Evolutionary conservation across 2,888 invertebrate genomes (phyloP), one percentile per base, ranked within the genome.

Genomic region (Melanostoma mellinum): DNA sequence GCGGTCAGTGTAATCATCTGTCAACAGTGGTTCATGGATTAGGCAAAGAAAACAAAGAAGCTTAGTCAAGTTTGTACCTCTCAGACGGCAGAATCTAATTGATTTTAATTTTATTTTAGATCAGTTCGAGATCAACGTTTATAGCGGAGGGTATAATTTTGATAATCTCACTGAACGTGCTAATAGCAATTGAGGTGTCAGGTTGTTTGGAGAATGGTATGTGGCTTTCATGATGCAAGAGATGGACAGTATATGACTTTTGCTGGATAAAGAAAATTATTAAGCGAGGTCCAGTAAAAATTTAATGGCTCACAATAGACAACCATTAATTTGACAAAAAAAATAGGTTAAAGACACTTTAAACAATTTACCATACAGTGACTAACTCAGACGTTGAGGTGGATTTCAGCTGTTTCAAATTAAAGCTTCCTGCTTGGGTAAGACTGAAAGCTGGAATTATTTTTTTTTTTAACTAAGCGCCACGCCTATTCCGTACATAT

Each of bases 1-100:
- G 68, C 82, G 82, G 77, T 68, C 73, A 74, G 78, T 78, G 69
- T 73, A 82, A 82, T 78, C 82, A 82, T 78, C 73, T 78, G 82
- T 82, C 78, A 78, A 78, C 82, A 56, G 40, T 56, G 9, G 65
- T 46, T 42, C 10, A 6, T 46, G n/a, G 50, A 46, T 72, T 65
- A 36, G 58, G 67, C 50, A 76, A 81, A 67, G 53, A 32, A 8
- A 3, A 40, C 44, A 65, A 42, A 71, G 52, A 52, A 65, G 63
- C 4, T 30, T 1, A 6, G 33, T 10, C 35, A 10, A 42, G 48
- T 8, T 20, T 73, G 10, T 20, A 10, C 2, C 6, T 55, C 35
- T 6, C 50, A 30, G 20, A 8, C 40, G 30, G 2, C 10, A 5
- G 35, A 33, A n/a, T 65, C 50, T 50, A 63, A 63, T 69, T 74